Conservation (phyloP, 2,113 vertebrate genomes). For the Rhinichthys klamathensis region DNA sequence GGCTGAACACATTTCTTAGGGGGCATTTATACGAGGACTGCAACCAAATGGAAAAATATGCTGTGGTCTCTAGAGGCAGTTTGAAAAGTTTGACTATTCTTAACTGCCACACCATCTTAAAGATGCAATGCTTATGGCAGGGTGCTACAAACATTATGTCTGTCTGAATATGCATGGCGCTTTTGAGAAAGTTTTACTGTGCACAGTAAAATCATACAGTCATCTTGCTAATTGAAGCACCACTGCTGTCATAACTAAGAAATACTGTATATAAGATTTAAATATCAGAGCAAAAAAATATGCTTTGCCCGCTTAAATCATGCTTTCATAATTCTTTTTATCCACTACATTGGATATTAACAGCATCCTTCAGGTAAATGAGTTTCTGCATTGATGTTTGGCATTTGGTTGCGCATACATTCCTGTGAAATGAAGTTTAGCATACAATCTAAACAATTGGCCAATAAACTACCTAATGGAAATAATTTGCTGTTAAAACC, state of each 20-base stretch:
- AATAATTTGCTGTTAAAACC: slow-evolving; percentile 17
- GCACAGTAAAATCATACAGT: not conserved
- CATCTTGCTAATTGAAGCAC: not conserved
- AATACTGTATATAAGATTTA: not conserved
- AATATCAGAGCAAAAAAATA: not conserved
- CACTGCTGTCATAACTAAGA: not conserved
- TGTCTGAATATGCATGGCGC: not conserved
- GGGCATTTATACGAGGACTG: not conserved
- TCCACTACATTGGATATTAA: slow-evolving; percentile 4
- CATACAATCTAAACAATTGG: slow-evolving; percentile 14
- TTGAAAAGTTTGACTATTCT: not conserved
- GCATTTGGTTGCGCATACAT: not conserved
- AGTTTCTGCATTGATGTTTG: not conserved
- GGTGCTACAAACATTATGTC: too few relatives aligned
- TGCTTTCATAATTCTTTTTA: not conserved
- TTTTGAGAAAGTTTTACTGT: not conserved
- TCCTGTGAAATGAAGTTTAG: not conserved
- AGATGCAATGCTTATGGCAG: not conserved
- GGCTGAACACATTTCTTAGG: not conserved
- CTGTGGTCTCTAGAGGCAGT: not conserved
- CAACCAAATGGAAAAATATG: not conserved
- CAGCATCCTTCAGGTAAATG: not conserved
- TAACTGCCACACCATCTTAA: not conserved
- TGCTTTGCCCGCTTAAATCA: not conserved
- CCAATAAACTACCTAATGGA: slow-evolving; percentile 9